These are phyloP conservation scores for Luehdorfia chinensis DNA, from an alignment of 1,140 invertebrate genomes.

Conservation along the genomic window DNA sequence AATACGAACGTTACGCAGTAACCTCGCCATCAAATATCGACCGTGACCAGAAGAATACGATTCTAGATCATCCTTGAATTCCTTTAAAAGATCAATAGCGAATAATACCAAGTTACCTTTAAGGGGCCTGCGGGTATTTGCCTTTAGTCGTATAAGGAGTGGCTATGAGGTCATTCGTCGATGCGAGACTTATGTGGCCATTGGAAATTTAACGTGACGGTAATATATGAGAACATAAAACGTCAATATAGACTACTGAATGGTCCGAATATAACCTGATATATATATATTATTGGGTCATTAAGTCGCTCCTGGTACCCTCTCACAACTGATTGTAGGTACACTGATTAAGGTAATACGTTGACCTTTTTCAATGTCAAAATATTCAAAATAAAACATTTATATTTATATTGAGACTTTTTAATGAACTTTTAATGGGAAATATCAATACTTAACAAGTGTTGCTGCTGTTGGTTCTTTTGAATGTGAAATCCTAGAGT, in stretches of 20 bases:
- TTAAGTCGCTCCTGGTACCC: too few species aligned
- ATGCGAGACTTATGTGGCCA: conserved; percentile 3
- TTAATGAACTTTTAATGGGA: too few species aligned
- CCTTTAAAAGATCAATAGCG: conserved; percentile 3
- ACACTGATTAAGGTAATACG: too few species aligned
- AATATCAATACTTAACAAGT: too few species aligned
- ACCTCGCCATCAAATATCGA: not conserved
- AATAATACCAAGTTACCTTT: conserved; percentile 5
- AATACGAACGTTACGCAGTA: too few species aligned
- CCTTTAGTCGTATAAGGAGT: conserved; percentile 6
- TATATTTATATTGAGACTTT: too few species aligned
- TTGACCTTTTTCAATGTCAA: too few species aligned
- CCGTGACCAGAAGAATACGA: conserved; percentile 8
- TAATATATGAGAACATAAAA: not conserved
- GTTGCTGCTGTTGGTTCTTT: too few species aligned
- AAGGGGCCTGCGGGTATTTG: conserved; percentile 7
- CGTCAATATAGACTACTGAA: not conserved
- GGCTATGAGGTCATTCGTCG: conserved; percentile 10
- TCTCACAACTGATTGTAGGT: too few species aligned
- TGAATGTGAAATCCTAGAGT: too few species aligned
- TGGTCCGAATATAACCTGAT: not conserved
- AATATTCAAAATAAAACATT: too few species aligned
- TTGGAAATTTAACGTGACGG: not conserved
- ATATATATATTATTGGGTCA: too few species aligned
- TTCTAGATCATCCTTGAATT: conserved; percentile 13